Conservation (phyloP, 2,113 vertebrate species). For the Ageneiosus marmoratus region DNA sequence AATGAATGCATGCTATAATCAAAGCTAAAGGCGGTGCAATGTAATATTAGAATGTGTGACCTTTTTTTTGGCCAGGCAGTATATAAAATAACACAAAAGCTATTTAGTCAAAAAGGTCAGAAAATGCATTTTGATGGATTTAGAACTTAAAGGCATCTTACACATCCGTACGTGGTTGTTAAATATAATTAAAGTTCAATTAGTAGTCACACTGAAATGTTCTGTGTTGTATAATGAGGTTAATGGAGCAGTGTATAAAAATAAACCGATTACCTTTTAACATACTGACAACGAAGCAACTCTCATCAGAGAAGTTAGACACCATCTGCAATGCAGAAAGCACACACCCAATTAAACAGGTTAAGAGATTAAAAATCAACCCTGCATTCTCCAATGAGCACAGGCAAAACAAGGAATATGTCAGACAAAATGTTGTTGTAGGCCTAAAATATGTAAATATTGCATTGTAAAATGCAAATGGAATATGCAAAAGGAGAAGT, state of each 20-base stretch:
- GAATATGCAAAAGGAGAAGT: conserved; percentile 30
- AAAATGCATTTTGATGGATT: background rate
- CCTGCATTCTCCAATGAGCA: background rate
- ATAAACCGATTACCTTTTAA: conserved; percentile 81
- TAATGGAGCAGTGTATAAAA: background rate
- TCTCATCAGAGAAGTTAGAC: conserved; percentile 95
- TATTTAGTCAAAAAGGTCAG: background rate
- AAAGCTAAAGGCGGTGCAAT: too few relatives aligned
- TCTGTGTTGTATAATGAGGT: background rate
- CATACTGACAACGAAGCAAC: conserved; percentile 91
- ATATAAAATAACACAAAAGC: too few relatives aligned
- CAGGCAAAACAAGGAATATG: background rate
- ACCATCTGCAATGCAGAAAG: conserved; percentile 81
- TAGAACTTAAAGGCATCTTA: background rate
- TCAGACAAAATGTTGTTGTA: background rate
- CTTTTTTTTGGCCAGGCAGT: background rate
- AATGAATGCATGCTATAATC: too few relatives aligned
- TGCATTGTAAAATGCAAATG: conserved; percentile 17
- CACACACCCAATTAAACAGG: background rate
- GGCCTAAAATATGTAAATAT: background rate
- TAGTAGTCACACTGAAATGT: background rate
- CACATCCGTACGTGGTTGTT: background rate
- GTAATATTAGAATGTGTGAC: too few relatives aligned
- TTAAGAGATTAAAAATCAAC: background rate
- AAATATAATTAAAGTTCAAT: background rate